These are phyloP conservation scores for Muschampia plurimacula DNA, from an alignment of 2,888 invertebrate genomes.

Conservation along the genomic window DNA sequence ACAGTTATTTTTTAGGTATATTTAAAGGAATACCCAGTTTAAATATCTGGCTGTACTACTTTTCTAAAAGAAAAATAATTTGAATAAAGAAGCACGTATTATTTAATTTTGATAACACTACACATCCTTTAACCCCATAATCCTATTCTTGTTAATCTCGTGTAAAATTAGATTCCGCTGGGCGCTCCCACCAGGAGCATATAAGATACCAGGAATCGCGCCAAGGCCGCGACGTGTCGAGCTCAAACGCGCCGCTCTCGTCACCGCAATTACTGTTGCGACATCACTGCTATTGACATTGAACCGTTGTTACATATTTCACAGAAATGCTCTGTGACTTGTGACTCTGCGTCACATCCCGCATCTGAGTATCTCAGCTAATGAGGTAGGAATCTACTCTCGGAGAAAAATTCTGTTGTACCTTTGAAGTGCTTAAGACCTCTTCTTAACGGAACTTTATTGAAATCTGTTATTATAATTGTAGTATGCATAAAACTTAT, in stretches of 20 bases:
- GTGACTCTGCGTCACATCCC: slow-evolving; percentile 61
- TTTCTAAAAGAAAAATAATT: no score
- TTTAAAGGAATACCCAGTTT: no score
- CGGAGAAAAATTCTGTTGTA: background rate
- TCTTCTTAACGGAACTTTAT: no score
- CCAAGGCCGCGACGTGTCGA: slow-evolving; percentile 72
- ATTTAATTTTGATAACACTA: no score
- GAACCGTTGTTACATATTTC: slow-evolving; percentile 80
- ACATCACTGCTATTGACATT: slow-evolving; percentile 80
- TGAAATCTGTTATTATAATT: no score
- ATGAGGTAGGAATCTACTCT: slow-evolving; percentile 39
- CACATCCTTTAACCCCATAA: background rate
- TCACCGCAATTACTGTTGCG: slow-evolving; percentile 74
- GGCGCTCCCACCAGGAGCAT: slow-evolving; percentile 49
- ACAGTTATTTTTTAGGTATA: no score
- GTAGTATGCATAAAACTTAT: no score
- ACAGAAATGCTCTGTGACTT: slow-evolving; percentile 76
- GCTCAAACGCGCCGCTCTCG: slow-evolving; percentile 66
- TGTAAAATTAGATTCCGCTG: slow-evolving; percentile 43
- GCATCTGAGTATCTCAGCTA: slow-evolving; percentile 38
- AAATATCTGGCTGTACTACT: no score
- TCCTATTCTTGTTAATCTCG: background rate
- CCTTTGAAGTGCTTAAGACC: no score
- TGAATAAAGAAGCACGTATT: no score
- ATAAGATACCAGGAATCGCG: slow-evolving; percentile 69